Evolutionary conservation across 2,113 vertebrate genomes (phyloP), one percentile per base, ranked within the genome.

Genomic region (Falcunculus frontatus): DNA sequence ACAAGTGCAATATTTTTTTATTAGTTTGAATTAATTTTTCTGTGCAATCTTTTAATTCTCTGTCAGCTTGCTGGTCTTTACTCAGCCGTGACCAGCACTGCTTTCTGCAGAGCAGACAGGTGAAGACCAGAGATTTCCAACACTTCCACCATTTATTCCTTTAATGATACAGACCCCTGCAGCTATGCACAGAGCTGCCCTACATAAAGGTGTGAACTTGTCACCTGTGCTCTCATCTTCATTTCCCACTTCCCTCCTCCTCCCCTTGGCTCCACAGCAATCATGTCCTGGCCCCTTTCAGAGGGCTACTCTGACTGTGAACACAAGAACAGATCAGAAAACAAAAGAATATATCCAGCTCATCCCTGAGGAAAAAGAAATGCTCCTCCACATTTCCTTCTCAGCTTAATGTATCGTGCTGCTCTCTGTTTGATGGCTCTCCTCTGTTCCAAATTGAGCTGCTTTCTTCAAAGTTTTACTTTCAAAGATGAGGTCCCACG

Each of bases 181-280:
- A 65, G 90, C 89, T 92, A 46, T 73, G 83, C 69, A 87, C 69
- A 81, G 69, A 95, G 95, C 90, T 96, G 92, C 83, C 93, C 95
- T 94, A 93, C 33, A 95, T 95, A 95, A 93, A 97, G 86, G 95
- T 93, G 92, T 97, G 96, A 97, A 96, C 93, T 95, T 93, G 84
- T 93, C 94, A 96, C 95, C 96, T 92, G 86, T 76, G 73, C 86
- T 96, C 69, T 95, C 88, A 95, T 96, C 93, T 94, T 81, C 83
- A 56, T 96, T 96, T 90, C 93, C 88, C 93, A 84, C 79, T 81
- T 93, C 90, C 83, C 83, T 84, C 90, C 90, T 74, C 64, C 79
- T 92, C 52, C 56, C 69, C 68, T 95, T 88, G 90, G 85, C 83
- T 94, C 76, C 64, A 33, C 64, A 93, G 76, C 46, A 70, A 62